Evolutionary conservation across 2,888 invertebrate genomes (phyloP).

Genomic region (Erebia palarica): DNA sequence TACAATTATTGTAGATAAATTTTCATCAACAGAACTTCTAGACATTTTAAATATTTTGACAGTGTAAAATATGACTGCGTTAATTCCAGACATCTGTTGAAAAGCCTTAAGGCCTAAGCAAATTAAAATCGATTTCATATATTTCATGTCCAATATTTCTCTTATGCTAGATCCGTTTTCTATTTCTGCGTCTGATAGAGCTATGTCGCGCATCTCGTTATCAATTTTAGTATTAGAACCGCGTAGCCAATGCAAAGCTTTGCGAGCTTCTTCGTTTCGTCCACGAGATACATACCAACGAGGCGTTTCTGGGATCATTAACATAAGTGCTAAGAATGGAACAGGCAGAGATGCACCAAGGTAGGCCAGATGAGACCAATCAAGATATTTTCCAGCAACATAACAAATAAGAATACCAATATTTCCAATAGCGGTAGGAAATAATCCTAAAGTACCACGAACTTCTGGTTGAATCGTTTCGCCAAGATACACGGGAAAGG

Average conservation of each 20-base stretch:
- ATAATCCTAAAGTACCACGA: conserved; percentile 92
- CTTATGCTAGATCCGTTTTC: conserved; percentile 83
- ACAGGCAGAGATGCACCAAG: conserved; percentile 89
- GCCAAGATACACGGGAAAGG: conserved; percentile 95
- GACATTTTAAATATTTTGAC: conserved; percentile 93
- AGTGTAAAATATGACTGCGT: conserved; percentile 97
- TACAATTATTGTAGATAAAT: conserved; percentile 92
- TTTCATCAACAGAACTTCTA: conserved; percentile 90
- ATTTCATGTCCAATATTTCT: conserved; percentile 87
- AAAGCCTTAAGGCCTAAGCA: conserved; percentile 96
- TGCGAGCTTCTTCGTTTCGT: conserved; percentile 88
- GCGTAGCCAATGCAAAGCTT: conserved; percentile 91
- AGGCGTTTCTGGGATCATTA: conserved; percentile 96
- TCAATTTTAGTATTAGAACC: conserved; percentile 90
- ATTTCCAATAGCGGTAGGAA: conserved; percentile 94
- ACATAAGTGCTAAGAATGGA: conserved; percentile 90
- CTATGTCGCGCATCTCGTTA: conserved; percentile 88
- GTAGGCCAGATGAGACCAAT: conserved; percentile 92
- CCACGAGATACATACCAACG: conserved; percentile 93
- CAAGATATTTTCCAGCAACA: conserved; percentile 88
- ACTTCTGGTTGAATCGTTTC: conserved; percentile 97
- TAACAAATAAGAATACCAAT: conserved; percentile 92
- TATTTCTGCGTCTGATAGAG: conserved; percentile 86
- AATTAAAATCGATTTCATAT: conserved; percentile 90
- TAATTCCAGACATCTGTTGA: conserved; percentile 97